Conservation (phyloP, 2,797 vertebrate genomes). For the Onychomys leucogaster region DNA sequence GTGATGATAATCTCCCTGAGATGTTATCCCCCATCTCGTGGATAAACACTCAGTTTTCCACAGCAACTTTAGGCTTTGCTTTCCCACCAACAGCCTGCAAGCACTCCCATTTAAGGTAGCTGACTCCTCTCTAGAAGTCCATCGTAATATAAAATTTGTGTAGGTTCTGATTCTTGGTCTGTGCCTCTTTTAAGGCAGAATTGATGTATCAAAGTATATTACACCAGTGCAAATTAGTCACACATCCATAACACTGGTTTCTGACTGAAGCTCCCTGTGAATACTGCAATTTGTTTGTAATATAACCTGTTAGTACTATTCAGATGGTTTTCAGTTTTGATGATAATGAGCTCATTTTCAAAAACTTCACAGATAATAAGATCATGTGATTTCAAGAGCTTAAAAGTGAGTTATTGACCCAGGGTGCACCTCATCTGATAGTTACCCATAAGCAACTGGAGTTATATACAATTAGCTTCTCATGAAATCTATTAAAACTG, state of each 20-base stretch:
- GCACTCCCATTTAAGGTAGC: not conserved
- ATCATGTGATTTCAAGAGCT: constrained; percentile 33
- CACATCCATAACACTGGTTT: constrained; percentile 16
- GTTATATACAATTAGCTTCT: constrained; percentile 46
- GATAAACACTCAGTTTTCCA: not conserved
- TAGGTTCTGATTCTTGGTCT: not conserved
- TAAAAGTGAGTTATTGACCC: constrained; percentile 69
- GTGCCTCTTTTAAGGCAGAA: not conserved
- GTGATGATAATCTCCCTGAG: not conserved
- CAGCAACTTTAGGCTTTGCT: not conserved
- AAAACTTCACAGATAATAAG: constrained; percentile 49
- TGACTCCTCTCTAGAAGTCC: not conserved
- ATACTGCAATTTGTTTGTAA: constrained; percentile 14
- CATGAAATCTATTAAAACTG: not conserved
- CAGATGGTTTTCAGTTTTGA: constrained; percentile 52
- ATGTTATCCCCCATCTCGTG: not conserved
- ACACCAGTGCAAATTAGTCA: constrained; percentile 12
- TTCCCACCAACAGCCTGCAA: not conserved
- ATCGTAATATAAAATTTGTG: not conserved
- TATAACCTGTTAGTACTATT: not conserved
- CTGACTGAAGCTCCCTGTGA: constrained; percentile 35
- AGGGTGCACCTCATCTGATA: constrained; percentile 24
- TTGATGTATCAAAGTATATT: constrained; percentile 38
- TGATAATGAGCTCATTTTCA: constrained; percentile 61
- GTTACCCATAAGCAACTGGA: constrained; percentile 43